phyloP scores from a whole-genome alignment of 2,888 invertebrate species.

The Polyploca ridens region DNA sequence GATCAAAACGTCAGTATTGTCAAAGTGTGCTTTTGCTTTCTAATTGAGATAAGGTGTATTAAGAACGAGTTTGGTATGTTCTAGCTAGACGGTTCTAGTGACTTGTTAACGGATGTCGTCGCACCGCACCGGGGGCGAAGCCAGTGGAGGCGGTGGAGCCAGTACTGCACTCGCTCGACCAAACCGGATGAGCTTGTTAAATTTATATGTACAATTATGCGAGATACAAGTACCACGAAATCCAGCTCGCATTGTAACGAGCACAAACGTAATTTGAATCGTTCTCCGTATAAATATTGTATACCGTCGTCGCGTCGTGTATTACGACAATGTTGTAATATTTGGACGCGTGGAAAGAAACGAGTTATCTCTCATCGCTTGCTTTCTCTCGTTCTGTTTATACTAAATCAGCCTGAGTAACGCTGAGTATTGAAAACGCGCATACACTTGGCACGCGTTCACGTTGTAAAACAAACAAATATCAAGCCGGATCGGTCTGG shows the following conservation, averaged over 20 bases:
- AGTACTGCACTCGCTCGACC: conserved; percentile 24
- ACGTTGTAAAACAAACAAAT: conserved; percentile 73
- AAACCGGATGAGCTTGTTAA: conserved; percentile 47
- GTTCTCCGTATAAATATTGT: conserved; percentile 38
- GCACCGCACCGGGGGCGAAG: conserved; percentile 31
- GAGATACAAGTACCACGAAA: conserved; percentile 39
- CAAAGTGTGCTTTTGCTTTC: conserved; percentile 62
- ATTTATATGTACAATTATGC: conserved; percentile 53
- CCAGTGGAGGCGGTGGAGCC: conserved; percentile 22
- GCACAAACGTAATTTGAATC: conserved; percentile 41
- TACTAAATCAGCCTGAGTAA: conserved; percentile 58
- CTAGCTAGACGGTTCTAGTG: conserved; percentile 22
- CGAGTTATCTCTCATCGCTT: conserved; percentile 48
- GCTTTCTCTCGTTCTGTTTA: conserved; percentile 53
- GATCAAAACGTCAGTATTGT: conserved; percentile 58
- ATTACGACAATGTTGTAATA: conserved; percentile 42
- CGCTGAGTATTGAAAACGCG: conserved; percentile 59
- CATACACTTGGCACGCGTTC: conserved; percentile 73
- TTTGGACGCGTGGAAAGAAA: conserved; percentile 41
- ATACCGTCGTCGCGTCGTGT: conserved; percentile 23
- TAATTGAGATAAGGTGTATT: conserved; percentile 58
- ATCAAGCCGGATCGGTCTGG: conserved; percentile 69
- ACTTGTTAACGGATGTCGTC: conserved; percentile 52
- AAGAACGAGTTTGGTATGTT: conserved; percentile 47
- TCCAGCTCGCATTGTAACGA: conserved; percentile 42